Evolutionary conservation across 2,888 invertebrate species (phyloP).

Genomic region (Platycheirus rosarum): DNA sequence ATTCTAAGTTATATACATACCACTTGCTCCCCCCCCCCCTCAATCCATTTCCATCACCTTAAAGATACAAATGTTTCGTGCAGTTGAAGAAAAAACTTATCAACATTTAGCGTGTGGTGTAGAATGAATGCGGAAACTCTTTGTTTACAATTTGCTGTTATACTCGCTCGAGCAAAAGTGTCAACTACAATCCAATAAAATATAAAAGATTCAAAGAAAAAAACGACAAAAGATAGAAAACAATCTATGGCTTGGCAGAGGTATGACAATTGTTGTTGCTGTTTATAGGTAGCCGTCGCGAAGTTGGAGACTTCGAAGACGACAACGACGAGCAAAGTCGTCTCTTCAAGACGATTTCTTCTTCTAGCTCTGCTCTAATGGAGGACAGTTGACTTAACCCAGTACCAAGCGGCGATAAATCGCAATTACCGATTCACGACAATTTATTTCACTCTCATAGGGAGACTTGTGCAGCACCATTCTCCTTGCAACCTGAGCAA

Average conservation of each 20-base stretch:
- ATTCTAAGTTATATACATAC: not conserved
- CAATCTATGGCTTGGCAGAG: not conserved
- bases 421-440: conserved; percentile 71
- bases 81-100: conserved; percentile 51
- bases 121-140: conserved; percentile 74
- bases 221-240: not conserved
- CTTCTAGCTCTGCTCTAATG: conserved; percentile 5
- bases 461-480: not conserved
- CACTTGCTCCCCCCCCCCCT: not conserved
- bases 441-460: conserved; percentile 54
- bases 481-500: not conserved
- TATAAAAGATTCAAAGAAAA: conserved; percentile 42
- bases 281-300: too few relatives aligned
- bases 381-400: conserved; percentile 69
- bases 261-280: conserved; percentile 26
- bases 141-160: conserved; percentile 62
- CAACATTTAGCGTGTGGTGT: conserved; percentile 46
- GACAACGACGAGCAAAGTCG: too few relatives aligned
- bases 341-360: conserved; percentile 31
- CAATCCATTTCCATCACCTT: not conserved
- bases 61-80: conserved; percentile 53
- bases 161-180: conserved; percentile 61
- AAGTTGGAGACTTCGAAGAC: conserved; percentile 17
- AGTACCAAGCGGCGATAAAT: conserved; percentile 65
- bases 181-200: conserved; percentile 66